phyloP scores from a whole-genome alignment of 2,888 invertebrate genomes.

The Hypena proboscidalis region DNA sequence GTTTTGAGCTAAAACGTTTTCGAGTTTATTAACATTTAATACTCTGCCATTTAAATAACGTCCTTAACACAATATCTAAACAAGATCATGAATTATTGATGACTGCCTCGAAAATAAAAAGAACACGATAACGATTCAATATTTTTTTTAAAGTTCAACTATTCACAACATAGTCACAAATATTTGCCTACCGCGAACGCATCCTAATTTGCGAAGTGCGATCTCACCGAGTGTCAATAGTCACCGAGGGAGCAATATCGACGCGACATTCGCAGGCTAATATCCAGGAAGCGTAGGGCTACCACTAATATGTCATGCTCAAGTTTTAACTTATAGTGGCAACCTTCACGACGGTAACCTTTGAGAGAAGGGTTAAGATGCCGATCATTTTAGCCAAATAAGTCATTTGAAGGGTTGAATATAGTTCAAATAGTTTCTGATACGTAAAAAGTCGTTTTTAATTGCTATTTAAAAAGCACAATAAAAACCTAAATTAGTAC shows the following conservation, averaged over 20 bases:
- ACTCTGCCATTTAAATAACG: no score
- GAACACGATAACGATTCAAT: no score
- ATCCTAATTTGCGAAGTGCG: conserved; percentile 22
- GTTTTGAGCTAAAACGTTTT: no score
- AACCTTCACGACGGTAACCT: conserved; percentile 1
- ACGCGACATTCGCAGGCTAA: conserved; percentile 41
- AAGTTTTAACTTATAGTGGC: conserved; percentile 1
- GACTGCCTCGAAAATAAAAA: no score
- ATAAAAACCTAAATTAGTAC: no score
- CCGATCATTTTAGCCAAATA: not conserved
- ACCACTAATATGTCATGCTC: conserved; percentile 9
- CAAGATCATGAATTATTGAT: no score
- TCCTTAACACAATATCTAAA: no score
- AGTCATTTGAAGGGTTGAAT: no score
- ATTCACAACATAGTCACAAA: not conserved
- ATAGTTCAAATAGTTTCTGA: no score
- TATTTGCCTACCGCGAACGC: conserved; percentile 19
- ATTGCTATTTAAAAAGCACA: no score
- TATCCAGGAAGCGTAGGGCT: conserved; percentile 33
- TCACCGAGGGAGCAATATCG: conserved; percentile 47
- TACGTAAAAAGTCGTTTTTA: no score
- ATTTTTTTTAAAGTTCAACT: not conserved
- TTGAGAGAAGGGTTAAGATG: conserved; percentile 1
- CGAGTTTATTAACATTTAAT: no score
- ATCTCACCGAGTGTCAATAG: conserved; percentile 46